These are phyloP conservation scores for Serripes groenlandicus DNA, from an alignment of 2,888 invertebrate genomes.

Conservation along the genomic window DNA sequence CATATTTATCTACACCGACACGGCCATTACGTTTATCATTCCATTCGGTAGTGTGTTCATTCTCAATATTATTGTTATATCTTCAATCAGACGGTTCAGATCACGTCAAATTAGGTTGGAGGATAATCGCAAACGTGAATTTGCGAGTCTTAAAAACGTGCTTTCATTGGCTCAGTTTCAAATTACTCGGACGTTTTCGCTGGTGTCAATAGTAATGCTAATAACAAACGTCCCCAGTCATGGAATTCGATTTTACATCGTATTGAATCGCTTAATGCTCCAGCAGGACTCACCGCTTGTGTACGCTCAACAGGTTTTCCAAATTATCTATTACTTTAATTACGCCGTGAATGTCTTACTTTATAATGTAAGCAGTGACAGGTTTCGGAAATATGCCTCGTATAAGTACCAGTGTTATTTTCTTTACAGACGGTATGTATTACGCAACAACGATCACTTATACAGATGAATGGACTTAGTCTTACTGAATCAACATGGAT, in stretches of 20 bases:
- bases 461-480: no score
- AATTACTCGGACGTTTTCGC: conserved; percentile 77
- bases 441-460: conserved; percentile 30
- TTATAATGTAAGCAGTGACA: conserved; percentile 74
- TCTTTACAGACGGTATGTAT: not conserved
- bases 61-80: conserved; percentile 70
- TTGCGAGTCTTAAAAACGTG: conserved; percentile 36
- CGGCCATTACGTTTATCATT: conserved; percentile 73
- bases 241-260: conserved; percentile 75
- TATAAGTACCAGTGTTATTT: conserved; percentile 38
- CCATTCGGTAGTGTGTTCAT: conserved; percentile 74
- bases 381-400: conserved; percentile 68
- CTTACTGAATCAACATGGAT: no score
- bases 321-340: conserved; percentile 75
- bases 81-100: conserved; percentile 44
- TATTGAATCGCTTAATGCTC: conserved; percentile 60
- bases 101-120: conserved; percentile 31
- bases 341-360: conserved; percentile 78
- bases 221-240: conserved; percentile 82
- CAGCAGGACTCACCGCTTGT: conserved; percentile 26
- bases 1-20: conserved; percentile 75
- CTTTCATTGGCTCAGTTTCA: conserved; percentile 73
- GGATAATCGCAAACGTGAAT: conserved; percentile 15
- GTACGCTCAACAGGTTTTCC: conserved; percentile 74
- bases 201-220: conserved; percentile 78